These are phyloP conservation scores for Hippopotamus amphibius DNA, from an alignment of 2,113 vertebrate species.

Conservation along the genomic window DNA sequence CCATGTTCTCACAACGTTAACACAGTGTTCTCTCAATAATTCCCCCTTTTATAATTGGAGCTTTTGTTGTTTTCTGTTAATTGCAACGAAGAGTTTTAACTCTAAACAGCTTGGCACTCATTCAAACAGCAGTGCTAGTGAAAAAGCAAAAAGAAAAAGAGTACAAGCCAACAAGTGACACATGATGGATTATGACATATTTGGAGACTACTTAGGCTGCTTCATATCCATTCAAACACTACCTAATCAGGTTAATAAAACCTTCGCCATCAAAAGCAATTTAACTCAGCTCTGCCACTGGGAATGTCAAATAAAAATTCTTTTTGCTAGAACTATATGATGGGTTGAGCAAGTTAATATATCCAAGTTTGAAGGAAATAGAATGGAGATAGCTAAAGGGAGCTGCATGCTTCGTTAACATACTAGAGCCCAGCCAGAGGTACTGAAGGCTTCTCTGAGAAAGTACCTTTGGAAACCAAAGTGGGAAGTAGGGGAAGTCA, in stretches of 20 bases:
- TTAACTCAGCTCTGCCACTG: not conserved
- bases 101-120: slow-evolving; percentile 38
- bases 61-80: slow-evolving; percentile 58
- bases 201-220: not conserved
- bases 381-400: not conserved
- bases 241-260: not conserved
- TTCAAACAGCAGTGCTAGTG: slow-evolving; percentile 34
- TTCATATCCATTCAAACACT: not conserved
- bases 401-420: not conserved
- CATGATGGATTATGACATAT: not conserved
- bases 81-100: slow-evolving; percentile 58
- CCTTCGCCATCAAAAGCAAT: slow-evolving; percentile 2
- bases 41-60: slow-evolving; percentile 1
- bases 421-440: slow-evolving; percentile 52
- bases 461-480: not conserved
- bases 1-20: not conserved
- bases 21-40: slow-evolving; percentile 33
- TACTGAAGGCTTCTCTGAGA: slow-evolving; percentile 57
- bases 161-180: not conserved
- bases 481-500: no score
- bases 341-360: not conserved
- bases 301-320: not conserved
- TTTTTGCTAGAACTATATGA: not conserved
- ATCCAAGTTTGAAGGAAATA: not conserved
- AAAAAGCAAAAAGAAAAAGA: not conserved